Base-by-base conservation (phyloP, 2,113 vertebrate genomes). In the Strigops habroptila region DNA sequence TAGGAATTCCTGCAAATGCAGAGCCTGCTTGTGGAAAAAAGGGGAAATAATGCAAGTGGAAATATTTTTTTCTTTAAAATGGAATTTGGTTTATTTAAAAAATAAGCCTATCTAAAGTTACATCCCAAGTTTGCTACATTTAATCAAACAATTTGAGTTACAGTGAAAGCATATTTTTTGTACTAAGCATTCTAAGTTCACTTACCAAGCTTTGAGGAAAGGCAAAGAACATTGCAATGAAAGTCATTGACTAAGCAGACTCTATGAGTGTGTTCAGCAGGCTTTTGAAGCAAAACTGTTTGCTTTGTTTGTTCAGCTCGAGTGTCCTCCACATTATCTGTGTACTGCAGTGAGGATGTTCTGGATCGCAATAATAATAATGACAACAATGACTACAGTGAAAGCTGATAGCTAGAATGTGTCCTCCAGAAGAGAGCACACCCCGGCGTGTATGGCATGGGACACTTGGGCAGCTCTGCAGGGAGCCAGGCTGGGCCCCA, bases 361-460 rank as follows among this genome's bases (percentile, higher is more conserved):
- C 62, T 64, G 14, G 22, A 76, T 64, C 23, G 1, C 39, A 12
- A 8, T 33, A 19, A 24, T 48, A 65, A 15, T 39, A 8, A 9
- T 5, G 3, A 21, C 46, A 49, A 7, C 18, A 9, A 17, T 6
- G 10, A 0, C 30, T 53, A 4, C 5, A 39, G 3, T n/a, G 48
- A 67, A 44, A 82, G 19, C 62, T 19, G 14, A 10, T 85, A 73
- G 48, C 12, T 12, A 46, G 21, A 77, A 12, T 1, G 16, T 51
- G 31, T 63, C n/a, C 52, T 71, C 46, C 59, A 27, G 69, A 59
- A 82, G 41, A 81, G 30, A 88, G 16, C 18, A 64, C 7, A 30
- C 7, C 8, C 30, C 0, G 0, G 27, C 44, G 31, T 2, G 2
- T 70, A 68, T 1, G 3, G 74, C 78, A 76, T 1, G 0, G 4